Conservation (phyloP, 2,797 vertebrate species). For the Rhinatrema bivittatum region DNA sequence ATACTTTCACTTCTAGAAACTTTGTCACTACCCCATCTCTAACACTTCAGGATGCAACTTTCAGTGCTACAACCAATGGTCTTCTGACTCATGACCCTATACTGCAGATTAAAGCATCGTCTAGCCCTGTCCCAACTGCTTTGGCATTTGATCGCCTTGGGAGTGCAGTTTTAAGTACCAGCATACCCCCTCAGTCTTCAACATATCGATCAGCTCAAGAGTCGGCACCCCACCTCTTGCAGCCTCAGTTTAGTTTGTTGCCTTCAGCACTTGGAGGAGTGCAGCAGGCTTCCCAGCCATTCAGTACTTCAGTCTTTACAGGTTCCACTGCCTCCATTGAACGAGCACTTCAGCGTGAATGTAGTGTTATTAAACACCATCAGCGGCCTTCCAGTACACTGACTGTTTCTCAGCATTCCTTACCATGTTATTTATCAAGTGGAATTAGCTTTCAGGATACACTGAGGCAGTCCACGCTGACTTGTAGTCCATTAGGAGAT, state of each 20-base stretch:
- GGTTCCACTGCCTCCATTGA: conserved; percentile 81
- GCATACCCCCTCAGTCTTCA: conserved; percentile 89
- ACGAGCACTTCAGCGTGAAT: conserved; percentile 97
- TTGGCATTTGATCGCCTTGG: conserved; percentile 86
- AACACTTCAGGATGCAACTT: conserved; percentile 81
- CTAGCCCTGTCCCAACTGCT: conserved; percentile 76
- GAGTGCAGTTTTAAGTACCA: conserved; percentile 67
- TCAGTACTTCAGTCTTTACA: conserved; percentile 80
- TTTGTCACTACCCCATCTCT: conserved; percentile 81
- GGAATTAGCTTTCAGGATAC: conserved; percentile 81
- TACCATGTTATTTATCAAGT: conserved; percentile 79
- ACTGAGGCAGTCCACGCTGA: conserved; percentile 70
- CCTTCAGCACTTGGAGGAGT: conserved; percentile 71
- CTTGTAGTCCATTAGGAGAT: conserved; percentile 76
- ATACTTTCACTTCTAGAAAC: conserved; percentile 82
- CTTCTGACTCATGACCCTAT: conserved; percentile 86
- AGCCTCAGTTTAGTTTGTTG: conserved; percentile 91
- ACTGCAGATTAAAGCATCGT: conserved; percentile 85
- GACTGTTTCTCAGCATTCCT: conserved; percentile 82
- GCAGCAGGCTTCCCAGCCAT: conserved; percentile 78
- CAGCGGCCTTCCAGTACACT: conserved; percentile 96
- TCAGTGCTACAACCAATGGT: conserved; percentile 84
- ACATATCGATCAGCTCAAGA: conserved; percentile 98
- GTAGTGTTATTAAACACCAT: conserved; percentile 99
- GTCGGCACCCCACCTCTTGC: conserved; percentile 94